phyloP scores from a whole-genome alignment of 2,797 vertebrate genomes.

The Heteromormyrus szaboi region DNA sequence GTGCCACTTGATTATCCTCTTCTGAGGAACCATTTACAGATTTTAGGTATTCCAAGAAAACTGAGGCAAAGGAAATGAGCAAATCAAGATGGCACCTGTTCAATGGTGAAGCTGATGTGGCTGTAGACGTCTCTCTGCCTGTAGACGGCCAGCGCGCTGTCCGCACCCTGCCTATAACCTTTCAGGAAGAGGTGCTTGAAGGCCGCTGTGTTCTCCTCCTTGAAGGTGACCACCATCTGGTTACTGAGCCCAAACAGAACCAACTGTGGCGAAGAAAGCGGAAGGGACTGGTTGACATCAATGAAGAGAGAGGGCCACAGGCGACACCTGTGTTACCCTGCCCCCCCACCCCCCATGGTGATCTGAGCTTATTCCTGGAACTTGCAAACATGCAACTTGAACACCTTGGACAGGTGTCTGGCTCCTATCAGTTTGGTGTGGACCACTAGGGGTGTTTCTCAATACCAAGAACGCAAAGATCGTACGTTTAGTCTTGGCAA shows the following conservation, averaged over 20 bases:
- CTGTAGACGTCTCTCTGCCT: constrained; percentile 65
- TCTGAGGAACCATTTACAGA: neutral
- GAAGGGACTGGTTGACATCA: neutral
- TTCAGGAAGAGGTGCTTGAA: constrained; percentile 87
- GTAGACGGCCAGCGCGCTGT: constrained; percentile 65
- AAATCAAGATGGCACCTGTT: constrained; percentile 60
- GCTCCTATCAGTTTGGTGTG: neutral
- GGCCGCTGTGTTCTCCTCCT: constrained; percentile 79
- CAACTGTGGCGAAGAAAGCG: constrained; percentile 53
- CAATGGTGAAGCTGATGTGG: constrained; percentile 60
- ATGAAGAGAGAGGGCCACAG: neutral
- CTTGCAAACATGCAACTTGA: neutral
- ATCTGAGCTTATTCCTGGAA: neutral
- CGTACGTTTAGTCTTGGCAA: neutral
- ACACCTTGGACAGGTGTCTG: neutral
- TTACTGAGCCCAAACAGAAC: constrained; percentile 90
- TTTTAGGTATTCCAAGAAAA: neutral
- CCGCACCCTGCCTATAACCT: constrained; percentile 61
- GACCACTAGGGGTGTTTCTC: neutral
- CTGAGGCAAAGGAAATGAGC: neutral
- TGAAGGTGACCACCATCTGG: constrained; percentile 88
- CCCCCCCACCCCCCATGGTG: neutral
- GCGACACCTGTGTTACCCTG: neutral
- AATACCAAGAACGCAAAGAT: neutral
- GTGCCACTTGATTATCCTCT: neutral